A percentile compares a stretch with the other conserved stretches of the same genome.
phyloP scores from a whole-genome alignment of 2,797 vertebrate species.

The Stomatorhinus walkeri region DNA sequence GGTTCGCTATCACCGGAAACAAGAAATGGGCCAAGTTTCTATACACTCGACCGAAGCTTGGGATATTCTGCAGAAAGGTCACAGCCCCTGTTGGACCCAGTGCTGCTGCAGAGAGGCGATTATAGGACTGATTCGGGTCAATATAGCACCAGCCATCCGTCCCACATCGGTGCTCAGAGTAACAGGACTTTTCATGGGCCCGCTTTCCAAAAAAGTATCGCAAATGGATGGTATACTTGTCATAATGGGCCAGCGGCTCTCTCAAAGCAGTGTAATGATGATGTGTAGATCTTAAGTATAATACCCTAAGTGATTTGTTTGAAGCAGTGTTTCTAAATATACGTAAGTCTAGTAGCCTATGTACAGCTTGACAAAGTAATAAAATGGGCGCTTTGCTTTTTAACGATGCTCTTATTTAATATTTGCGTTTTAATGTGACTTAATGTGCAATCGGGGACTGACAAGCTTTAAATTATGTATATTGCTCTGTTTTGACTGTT shows the following conservation, averaged over 20 bases:
- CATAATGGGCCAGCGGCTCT: conserved; percentile 61
- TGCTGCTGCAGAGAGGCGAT: conserved; percentile 56
- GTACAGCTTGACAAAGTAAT: background rate
- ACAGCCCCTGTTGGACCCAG: conserved; percentile 60
- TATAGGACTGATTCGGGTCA: conserved; percentile 60
- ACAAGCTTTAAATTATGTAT: conserved; percentile 43
- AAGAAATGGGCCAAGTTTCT: conserved; percentile 64
- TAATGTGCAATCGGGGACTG: conserved; percentile 34
- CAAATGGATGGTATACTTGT: conserved; percentile 73
- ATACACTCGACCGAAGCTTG: conserved; percentile 62
- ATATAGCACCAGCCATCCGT: conserved; percentile 56
- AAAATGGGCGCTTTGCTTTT: background rate
- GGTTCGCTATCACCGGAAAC: conserved; percentile 54
- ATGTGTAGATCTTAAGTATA: conserved; percentile 52
- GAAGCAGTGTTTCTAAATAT: background rate
- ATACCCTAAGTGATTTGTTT: background rate
- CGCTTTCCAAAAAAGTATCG: conserved; percentile 63
- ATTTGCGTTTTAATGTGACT: conserved; percentile 3
- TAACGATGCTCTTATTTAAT: background rate
- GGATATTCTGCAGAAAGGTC: conserved; percentile 65
- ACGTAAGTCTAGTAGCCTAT: background rate
- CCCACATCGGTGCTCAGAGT: conserved; percentile 56
- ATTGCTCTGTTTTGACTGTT: conserved; percentile 34
- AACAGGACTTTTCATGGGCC: conserved; percentile 53
- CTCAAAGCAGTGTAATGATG: conserved; percentile 56